Percentiles rank a stretch among this genome's conserved stretches.
Conservation (phyloP, 2,888 invertebrate genomes). For the Allygus modestus region DNA sequence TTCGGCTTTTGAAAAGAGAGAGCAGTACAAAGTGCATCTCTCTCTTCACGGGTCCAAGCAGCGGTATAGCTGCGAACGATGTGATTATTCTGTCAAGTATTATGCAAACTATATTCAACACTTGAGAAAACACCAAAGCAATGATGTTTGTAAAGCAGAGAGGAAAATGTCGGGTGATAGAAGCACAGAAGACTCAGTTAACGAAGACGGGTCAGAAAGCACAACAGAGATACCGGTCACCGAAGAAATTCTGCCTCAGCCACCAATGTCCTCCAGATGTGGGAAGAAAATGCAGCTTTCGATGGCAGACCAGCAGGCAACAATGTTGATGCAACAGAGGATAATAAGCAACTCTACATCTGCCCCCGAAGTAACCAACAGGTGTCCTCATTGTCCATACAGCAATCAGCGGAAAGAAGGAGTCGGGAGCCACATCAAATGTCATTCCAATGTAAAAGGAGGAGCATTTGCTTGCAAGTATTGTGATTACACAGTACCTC, state of each 20-base stretch:
- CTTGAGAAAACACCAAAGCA: conserved; percentile 86
- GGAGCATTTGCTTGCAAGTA: conserved; percentile 85
- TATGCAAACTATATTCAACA: conserved; percentile 92
- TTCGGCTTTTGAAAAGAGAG: conserved; percentile 90
- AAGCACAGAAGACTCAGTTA: conserved; percentile 41
- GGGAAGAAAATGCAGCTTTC: conserved; percentile 78
- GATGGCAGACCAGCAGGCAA: conserved; percentile 80
- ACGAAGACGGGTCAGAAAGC: conserved; percentile 62
- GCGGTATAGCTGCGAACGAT: conserved; percentile 88
- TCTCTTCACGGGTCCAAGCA: conserved; percentile 90
- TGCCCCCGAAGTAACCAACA: conserved; percentile 81
- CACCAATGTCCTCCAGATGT: conserved; percentile 63
- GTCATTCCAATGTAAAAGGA: conserved; percentile 82
- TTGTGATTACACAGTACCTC: conserved; percentile 89
- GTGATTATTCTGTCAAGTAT: conserved; percentile 93
- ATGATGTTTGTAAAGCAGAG: conserved; percentile 72
- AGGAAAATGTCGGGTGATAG: conserved; percentile 53
- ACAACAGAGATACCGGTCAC: conserved; percentile 23
- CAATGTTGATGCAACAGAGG: conserved; percentile 78
- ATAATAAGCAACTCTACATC: conserved; percentile 74
- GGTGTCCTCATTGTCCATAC: conserved; percentile 89
- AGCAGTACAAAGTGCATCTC: conserved; percentile 90
- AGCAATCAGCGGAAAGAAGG: conserved; percentile 85
- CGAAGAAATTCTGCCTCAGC: conserved; percentile 65
- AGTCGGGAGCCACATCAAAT: conserved; percentile 85